phyloP scores from a whole-genome alignment of 2,113 vertebrate genomes.

The Pelecanoides urinatrix region DNA sequence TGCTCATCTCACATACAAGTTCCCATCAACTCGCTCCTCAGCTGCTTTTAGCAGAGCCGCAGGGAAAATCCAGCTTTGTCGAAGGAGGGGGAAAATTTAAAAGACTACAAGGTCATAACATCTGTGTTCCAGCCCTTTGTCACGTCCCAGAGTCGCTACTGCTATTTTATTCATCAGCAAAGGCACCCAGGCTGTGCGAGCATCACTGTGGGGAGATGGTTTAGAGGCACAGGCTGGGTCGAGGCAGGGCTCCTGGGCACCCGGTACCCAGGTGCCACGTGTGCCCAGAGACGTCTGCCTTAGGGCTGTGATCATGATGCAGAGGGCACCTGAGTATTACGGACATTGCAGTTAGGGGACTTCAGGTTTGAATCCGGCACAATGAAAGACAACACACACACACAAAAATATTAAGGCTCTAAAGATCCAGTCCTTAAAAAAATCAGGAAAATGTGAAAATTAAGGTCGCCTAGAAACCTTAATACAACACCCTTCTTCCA shows the following conservation, averaged over 20 bases:
- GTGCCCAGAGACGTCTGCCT: rapidly evolving
- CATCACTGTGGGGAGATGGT: not conserved
- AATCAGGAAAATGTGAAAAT: not conserved
- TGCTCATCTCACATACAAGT: not conserved
- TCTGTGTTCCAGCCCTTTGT: not conserved
- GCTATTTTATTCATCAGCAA: not conserved
- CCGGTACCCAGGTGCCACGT: rapidly evolving
- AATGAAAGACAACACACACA: not conserved
- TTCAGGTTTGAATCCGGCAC: not conserved
- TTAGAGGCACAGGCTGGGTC: not conserved
- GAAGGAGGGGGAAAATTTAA: not conserved
- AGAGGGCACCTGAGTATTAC: not conserved
- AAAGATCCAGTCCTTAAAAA: not conserved
- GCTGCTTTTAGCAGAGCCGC: not conserved
- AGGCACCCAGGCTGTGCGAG: rapidly evolving
- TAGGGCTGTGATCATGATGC: not conserved
- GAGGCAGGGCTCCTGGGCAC: not conserved
- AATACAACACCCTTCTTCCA: not conserved
- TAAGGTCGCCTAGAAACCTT: not conserved
- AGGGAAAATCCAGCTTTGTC: not conserved
- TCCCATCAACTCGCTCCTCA: not conserved
- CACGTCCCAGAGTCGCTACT: not conserved
- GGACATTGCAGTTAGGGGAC: not conserved
- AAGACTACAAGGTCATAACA: not conserved
- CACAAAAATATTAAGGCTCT: not conserved